A percentile compares a stretch with the other conserved stretches of the same genome.
Conservation (phyloP, 2,113 vertebrate genomes). For the Laterallus jamaicensis region DNA sequence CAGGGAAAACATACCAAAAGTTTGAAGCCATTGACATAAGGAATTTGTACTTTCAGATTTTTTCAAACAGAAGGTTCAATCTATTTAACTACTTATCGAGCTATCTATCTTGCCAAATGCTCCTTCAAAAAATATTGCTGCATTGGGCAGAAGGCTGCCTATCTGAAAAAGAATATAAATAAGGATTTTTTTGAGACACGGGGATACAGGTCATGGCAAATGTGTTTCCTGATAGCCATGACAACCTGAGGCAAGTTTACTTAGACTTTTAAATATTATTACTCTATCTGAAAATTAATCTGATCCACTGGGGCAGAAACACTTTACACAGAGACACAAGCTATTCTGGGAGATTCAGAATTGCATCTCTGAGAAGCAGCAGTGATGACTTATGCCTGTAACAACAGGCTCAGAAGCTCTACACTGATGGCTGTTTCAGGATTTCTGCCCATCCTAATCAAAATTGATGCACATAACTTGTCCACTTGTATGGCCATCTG, state of each 20-base stretch:
- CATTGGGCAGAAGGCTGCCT: neutral
- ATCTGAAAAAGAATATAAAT: neutral
- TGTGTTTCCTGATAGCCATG: neutral
- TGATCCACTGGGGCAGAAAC: neutral
- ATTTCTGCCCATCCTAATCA: conserved; percentile 43
- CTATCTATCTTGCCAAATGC: neutral
- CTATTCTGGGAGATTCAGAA: conserved; percentile 1
- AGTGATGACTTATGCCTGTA: neutral
- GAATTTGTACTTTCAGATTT: neutral
- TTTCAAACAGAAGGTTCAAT: neutral
- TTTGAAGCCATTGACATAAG: neutral
- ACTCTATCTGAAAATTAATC: neutral
- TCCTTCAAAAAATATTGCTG: neutral
- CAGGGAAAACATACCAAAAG: neutral
- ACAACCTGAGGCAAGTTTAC: neutral
- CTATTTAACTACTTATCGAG: neutral
- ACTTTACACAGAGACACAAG: neutral
- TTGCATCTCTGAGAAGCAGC: neutral
- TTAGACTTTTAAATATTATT: neutral
- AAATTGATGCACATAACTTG: conserved; percentile 43
- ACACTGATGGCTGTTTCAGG: neutral
- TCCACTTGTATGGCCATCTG: conserved; percentile 35
- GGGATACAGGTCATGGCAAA: neutral
- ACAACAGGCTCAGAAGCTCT: conserved; percentile 5
- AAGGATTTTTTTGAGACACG: neutral